phyloP scores from a whole-genome alignment of 1,140 invertebrate species.

The Drosophila navojoa region DNA sequence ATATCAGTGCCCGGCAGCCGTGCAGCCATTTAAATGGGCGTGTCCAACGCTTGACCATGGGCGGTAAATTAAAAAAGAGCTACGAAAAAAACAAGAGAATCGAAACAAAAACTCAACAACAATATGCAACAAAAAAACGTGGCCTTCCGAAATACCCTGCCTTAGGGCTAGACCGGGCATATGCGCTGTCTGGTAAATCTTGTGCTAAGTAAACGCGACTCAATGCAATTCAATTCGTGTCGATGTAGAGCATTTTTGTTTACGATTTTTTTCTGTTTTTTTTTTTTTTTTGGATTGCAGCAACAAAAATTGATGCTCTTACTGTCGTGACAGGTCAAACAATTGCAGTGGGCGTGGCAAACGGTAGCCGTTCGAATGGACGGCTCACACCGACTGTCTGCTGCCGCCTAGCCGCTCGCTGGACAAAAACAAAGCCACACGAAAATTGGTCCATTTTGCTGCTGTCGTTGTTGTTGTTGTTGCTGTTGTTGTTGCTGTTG shows the following conservation, averaged over 20 bases:
- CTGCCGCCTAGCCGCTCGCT: constrained; percentile 17
- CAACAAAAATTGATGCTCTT: constrained; percentile 22
- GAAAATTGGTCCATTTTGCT: constrained; percentile 37
- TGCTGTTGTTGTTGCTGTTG: constrained; percentile 12
- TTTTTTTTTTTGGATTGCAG: background rate
- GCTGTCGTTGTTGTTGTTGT: constrained; percentile 27
- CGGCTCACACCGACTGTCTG: background rate
- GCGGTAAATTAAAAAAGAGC: constrained; percentile 17
- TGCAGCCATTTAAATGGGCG: constrained; percentile 31
- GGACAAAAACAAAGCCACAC: constrained; percentile 42
- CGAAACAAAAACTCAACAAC: constrained; percentile 3
- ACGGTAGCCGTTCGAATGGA: background rate
- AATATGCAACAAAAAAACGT: constrained; percentile 18
- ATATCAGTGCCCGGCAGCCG: background rate
- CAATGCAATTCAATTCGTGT: background rate
- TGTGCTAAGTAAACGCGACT: too few relatives aligned
- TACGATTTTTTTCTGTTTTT: background rate
- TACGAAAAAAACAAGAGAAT: background rate
- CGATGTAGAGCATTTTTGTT: constrained; percentile 1
- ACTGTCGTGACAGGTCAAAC: constrained; percentile 42
- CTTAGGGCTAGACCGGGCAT: background rate
- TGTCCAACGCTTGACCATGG: constrained; percentile 33
- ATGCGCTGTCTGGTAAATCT: background rate
- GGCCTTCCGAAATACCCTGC: background rate
- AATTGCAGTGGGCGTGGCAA: constrained; percentile 49